These are phyloP conservation scores for Artibeus jamaicensis DNA, from an alignment of 2,797 vertebrate genomes.

Conservation along the genomic window DNA sequence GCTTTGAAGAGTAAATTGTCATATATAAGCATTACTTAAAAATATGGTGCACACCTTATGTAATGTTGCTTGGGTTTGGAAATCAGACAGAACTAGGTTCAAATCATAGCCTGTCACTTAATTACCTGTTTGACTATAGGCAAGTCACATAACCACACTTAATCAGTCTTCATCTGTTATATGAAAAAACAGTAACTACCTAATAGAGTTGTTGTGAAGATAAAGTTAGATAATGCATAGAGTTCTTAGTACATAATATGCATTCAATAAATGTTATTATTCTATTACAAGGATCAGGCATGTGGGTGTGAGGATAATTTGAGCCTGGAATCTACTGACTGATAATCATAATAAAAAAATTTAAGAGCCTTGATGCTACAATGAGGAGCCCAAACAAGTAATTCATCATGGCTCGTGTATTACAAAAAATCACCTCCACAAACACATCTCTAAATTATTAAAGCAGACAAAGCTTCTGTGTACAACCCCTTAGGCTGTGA, in stretches of 20 bases:
- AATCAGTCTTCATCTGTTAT: constrained; percentile 42
- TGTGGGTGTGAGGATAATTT: constrained; percentile 46
- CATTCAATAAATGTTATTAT: constrained; percentile 58
- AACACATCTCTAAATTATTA: background rate
- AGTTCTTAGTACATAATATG: constrained; percentile 45
- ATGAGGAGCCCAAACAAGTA: constrained; percentile 31
- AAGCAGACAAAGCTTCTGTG: background rate
- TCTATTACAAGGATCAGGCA: constrained; percentile 31
- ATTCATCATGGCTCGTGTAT: constrained; percentile 26
- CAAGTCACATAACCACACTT: background rate
- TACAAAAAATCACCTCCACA: background rate
- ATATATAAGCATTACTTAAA: background rate
- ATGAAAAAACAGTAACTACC: constrained; percentile 58
- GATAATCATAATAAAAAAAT: constrained; percentile 10
- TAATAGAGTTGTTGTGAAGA: constrained; percentile 64
- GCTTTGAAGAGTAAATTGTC: background rate
- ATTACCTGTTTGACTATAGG: constrained; percentile 31
- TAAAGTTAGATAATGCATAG: constrained; percentile 58
- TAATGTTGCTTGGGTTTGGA: constrained; percentile 12
- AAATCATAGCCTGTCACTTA: constrained; percentile 45
- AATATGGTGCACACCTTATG: background rate
- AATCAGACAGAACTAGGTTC: constrained; percentile 16
- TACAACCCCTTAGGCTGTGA: background rate
- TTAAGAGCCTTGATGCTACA: constrained; percentile 48
- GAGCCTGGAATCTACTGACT: constrained; percentile 36